Percentiles rank a stretch among this genome's conserved stretches.
Evolutionary conservation across 2,113 vertebrate genomes (phyloP).

Genomic region (Myodes glareolus): DNA sequence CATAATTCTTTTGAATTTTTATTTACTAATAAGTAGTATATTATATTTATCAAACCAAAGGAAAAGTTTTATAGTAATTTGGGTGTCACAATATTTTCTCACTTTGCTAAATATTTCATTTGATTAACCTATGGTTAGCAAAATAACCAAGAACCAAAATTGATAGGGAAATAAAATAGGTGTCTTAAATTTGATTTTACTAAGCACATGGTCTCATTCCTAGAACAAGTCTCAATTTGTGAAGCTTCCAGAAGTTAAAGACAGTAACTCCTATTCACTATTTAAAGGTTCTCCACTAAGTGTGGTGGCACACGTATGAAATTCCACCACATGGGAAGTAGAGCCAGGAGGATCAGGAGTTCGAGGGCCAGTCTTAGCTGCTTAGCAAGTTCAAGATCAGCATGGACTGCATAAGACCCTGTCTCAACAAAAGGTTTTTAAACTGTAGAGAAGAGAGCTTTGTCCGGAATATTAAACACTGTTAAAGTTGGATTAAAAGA

Average conservation of each 20-base stretch:
- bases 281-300: not conserved
- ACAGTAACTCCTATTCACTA: not conserved
- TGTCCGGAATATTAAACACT: conserved; percentile 1
- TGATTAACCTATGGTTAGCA: not conserved
- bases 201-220: conserved; percentile 35
- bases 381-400: not conserved
- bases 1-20: conserved; percentile 29
- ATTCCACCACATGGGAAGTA: not conserved
- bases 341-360: not conserved
- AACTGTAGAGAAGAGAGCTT: not conserved
- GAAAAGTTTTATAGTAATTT: conserved; percentile 27
- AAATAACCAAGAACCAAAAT: conserved; percentile 59
- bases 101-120: conserved; percentile 35
- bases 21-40: conserved; percentile 40
- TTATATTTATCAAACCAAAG: conserved; percentile 21
- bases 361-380: not conserved
- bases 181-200: conserved; percentile 45
- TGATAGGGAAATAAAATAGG: not conserved
- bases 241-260: conserved; percentile 9
- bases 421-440: not conserved
- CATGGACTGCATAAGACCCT: not conserved
- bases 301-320: not conserved
- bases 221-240: conserved; percentile 38
- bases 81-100: conserved; percentile 45
- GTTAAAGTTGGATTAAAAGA: conserved; percentile 17